phyloP scores from a whole-genome alignment of 2,888 invertebrate species.

The Xylocampa areola region DNA sequence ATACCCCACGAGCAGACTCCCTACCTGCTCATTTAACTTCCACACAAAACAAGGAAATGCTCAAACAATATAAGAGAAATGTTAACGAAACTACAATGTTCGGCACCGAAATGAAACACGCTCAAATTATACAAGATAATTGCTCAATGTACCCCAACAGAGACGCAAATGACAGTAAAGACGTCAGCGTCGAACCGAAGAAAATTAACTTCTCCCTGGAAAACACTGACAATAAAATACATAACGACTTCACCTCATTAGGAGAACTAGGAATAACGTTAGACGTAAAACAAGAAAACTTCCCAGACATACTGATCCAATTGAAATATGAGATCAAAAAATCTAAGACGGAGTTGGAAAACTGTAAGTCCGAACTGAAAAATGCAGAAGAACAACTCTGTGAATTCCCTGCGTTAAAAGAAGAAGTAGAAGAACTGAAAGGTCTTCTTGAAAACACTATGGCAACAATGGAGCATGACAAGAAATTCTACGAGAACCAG shows the following conservation, averaged over 20 bases:
- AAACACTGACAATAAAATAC: constrained; percentile 76
- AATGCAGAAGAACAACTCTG: constrained; percentile 88
- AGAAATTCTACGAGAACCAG: constrained; percentile 89
- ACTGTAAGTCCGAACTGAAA: constrained; percentile 87
- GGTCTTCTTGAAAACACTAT: constrained; percentile 84
- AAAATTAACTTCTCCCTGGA: constrained; percentile 85
- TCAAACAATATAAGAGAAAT: constrained; percentile 79
- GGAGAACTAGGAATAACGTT: constrained; percentile 87
- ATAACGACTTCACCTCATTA: constrained; percentile 85
- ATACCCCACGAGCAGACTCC: constrained; percentile 81
- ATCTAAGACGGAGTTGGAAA: constrained; percentile 87
- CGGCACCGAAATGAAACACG: constrained; percentile 76
- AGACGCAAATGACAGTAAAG: constrained; percentile 78
- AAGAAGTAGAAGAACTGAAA: constrained; percentile 85
- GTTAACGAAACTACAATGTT: constrained; percentile 84
- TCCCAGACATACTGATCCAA: constrained; percentile 83
- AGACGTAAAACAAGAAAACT: constrained; percentile 81
- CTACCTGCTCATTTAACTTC: constrained; percentile 82
- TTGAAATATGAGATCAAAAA: constrained; percentile 89
- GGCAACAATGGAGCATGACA: constrained; percentile 87
- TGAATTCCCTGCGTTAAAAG: constrained; percentile 86
- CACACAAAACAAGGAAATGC: constrained; percentile 76
- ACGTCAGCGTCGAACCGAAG: constrained; percentile 82
- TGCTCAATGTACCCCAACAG: constrained; percentile 87
- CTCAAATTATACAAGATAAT: constrained; percentile 81